Conservation (phyloP, 2,797 vertebrate species). For the Huso huso region DNA sequence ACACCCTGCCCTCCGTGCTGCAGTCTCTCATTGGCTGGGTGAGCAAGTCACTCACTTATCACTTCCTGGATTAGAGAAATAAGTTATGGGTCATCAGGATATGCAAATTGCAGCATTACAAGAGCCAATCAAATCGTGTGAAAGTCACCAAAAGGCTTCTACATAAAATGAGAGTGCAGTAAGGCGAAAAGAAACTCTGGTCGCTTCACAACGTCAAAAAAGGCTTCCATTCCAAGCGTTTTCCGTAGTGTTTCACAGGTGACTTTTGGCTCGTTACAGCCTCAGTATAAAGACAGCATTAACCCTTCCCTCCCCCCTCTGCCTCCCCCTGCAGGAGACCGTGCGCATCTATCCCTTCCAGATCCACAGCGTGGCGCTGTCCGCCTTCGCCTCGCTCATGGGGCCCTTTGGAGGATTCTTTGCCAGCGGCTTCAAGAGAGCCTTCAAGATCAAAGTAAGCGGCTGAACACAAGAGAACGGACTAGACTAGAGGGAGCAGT, state of each 20-base stretch:
- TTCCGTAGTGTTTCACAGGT: too few relatives aligned
- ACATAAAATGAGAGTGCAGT: too few relatives aligned
- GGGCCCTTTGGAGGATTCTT: slow-evolving; percentile 97
- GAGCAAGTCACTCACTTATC: slow-evolving; percentile 15
- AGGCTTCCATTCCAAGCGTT: not conserved
- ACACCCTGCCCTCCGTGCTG: slow-evolving; percentile 70
- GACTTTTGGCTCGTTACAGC: too few relatives aligned
- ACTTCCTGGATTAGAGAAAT: too few relatives aligned
- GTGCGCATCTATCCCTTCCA: slow-evolving; percentile 93
- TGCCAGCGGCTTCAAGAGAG: slow-evolving; percentile 94
- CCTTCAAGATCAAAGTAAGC: slow-evolving; percentile 94
- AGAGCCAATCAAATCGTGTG: too few relatives aligned
- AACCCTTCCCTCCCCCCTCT: slow-evolving; percentile 4
- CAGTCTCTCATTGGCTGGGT: slow-evolving; percentile 85
- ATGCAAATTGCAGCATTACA: too few relatives aligned
- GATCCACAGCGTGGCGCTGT: slow-evolving; percentile 94
- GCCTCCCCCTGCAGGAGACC: slow-evolving; percentile 61
- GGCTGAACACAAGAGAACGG: not conserved
- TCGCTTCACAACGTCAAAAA: too few relatives aligned
- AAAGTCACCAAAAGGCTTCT: too few relatives aligned
- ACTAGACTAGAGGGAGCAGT: not conserved
- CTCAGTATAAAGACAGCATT: too few relatives aligned
- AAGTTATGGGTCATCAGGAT: too few relatives aligned
- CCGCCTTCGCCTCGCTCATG: slow-evolving; percentile 87
- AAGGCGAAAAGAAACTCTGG: too few relatives aligned